Conservation (phyloP, 2,888 invertebrate genomes). For the Lycophotia porphyrea region DNA sequence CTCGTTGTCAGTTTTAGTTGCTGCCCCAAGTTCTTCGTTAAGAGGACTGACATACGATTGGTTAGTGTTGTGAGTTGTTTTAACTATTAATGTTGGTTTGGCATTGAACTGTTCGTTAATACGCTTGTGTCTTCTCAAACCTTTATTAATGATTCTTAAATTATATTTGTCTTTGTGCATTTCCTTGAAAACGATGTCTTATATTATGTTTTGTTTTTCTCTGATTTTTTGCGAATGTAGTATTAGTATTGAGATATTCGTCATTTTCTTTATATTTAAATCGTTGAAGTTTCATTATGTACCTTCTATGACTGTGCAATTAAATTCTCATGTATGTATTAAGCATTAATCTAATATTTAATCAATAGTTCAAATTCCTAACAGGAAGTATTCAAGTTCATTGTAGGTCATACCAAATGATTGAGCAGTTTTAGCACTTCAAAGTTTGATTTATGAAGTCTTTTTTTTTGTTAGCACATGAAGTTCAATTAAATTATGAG, state of each 20-base stretch:
- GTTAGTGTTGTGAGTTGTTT: conserved; percentile 45
- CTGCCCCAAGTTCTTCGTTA: conserved; percentile 51
- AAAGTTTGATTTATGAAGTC: conserved; percentile 23
- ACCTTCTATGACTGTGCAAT: not conserved
- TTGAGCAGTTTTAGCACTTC: conserved; percentile 3
- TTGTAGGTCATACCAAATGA: conserved; percentile 4
- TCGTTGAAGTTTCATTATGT: not conserved
- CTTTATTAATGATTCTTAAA: conserved; percentile 32
- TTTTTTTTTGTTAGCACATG: not conserved
- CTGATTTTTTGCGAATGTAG: not conserved
- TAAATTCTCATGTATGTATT: not conserved
- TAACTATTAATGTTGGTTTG: conserved; percentile 35
- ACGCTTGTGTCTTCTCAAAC: conserved; percentile 23
- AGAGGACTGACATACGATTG: conserved; percentile 51
- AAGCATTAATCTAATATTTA: conserved; percentile 19
- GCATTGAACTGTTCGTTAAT: conserved; percentile 43
- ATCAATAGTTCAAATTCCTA: conserved; percentile 24
- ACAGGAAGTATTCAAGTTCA: conserved; percentile 44
- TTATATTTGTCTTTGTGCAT: conserved; percentile 13
- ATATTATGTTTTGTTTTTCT: not conserved
- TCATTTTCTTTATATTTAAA: not conserved
- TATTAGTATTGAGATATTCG: not conserved
- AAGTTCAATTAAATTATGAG: conserved; percentile 8
- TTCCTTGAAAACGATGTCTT: conserved; percentile 30
- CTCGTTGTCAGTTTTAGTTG: conserved; percentile 27